A percentile compares a stretch with the other conserved stretches of the same genome.
Evolutionary conservation across 2,888 invertebrate species (phyloP).

Genomic region (Netelia melanura): DNA sequence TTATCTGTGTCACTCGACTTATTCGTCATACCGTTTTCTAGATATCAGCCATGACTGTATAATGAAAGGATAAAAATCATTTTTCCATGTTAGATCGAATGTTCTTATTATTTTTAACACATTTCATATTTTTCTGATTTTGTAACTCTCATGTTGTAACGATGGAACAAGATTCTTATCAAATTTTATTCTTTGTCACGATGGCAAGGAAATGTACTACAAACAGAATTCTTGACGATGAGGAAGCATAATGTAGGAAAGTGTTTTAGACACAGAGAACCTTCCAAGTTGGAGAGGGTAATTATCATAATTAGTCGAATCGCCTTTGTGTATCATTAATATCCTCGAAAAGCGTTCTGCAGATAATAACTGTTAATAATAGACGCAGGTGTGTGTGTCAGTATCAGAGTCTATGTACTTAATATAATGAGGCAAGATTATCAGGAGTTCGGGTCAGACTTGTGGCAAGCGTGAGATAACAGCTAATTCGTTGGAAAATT

Average conservation of each 20-base stretch:
- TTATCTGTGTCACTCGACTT: slow-evolving; percentile 16
- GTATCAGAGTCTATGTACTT: slow-evolving; percentile 48
- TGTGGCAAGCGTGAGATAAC: slow-evolving; percentile 66
- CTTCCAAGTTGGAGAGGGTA: not conserved
- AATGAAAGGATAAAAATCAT: not conserved
- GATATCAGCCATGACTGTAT: slow-evolving; percentile 9
- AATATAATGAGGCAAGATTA: slow-evolving; percentile 60
- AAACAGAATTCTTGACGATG: no score
- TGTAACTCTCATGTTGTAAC: no score
- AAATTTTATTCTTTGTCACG: no score
- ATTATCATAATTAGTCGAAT: slow-evolving; percentile 24
- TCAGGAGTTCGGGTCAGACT: slow-evolving; percentile 57
- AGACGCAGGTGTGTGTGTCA: slow-evolving; percentile 4
- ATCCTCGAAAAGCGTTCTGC: slow-evolving; percentile 34
- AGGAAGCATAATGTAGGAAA: no score
- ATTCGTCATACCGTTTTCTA: slow-evolving; percentile 34
- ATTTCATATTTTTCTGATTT: no score
- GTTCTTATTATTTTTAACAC: not conserved
- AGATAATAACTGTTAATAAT: slow-evolving; percentile 41
- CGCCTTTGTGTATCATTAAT: slow-evolving; percentile 29
- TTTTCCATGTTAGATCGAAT: not conserved
- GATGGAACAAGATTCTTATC: no score
- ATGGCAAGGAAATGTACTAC: no score
- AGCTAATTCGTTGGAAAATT: slow-evolving; percentile 67
- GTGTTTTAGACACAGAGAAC: not conserved